Evolutionary conservation across 1,140 invertebrate genomes (phyloP), one percentile per base, ranked within the genome.

Genomic region (Trinorchestia longiramus): DNA sequence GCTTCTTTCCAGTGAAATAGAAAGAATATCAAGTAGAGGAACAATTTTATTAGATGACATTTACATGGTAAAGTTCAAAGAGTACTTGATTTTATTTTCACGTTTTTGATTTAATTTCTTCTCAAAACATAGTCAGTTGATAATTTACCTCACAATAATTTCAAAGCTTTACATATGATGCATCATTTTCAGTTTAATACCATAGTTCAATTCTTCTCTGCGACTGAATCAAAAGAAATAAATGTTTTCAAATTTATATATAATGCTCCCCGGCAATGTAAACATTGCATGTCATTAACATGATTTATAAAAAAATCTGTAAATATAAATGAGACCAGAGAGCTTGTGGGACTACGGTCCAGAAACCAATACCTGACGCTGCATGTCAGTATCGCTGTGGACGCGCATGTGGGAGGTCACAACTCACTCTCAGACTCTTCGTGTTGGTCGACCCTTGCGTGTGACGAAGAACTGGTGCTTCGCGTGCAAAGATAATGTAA

Each of bases 391-490:
- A 94, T 94, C 43, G 40, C 43, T 94, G 36, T 43, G 47, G 92
- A 40, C 11, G 44, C 92, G 92, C 41, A 8, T 1, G 43, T 11
- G 44, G 43, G 43, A 45, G 62, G 92, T 40, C 41, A 6, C 43
- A 17, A 44, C 92, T 15, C 3, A 36, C 4, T 11, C 44, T 6
- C 11, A 15, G 19, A 17, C 44, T 40, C 43, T 4, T 47, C 17
- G 92, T 40, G 43, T 45, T 47, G 43, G 43, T 77, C 62, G 62
- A 94, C 40, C 92, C 44, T 94, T 43, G 92, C 92, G 92, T 94
- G 92, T 36, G 11, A 94, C 42, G 88, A 90, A 90, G 88, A 90
- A 42, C n/a, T 90, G 87, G 88, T 94, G 92, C 92, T 94, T 94
- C 44, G 92, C 92, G 92, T 94, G 92, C 43, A 15, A 42, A 44